Evolutionary conservation across 2,113 vertebrate species (phyloP).

Genomic region (Myxocyprinus asiaticus): DNA sequence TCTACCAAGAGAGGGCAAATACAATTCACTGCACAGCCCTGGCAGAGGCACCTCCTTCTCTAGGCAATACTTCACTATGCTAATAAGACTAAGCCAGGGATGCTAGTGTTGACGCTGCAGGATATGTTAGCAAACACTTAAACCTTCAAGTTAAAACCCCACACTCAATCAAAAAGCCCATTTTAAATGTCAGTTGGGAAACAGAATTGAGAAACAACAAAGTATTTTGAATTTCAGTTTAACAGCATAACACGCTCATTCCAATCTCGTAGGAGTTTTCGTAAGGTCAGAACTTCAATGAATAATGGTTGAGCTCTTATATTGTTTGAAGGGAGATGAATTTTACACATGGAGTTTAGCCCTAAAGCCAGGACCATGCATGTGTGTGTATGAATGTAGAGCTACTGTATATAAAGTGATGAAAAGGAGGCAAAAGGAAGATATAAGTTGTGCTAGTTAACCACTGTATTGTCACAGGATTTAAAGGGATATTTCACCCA

Average conservation of each 20-base stretch:
- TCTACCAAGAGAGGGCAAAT: conserved; percentile 37
- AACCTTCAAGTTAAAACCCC: conserved; percentile 61
- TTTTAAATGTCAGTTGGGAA: conserved; percentile 61
- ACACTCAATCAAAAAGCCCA: conserved; percentile 58
- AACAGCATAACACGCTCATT: conserved; percentile 20
- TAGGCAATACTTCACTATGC: conserved; percentile 69
- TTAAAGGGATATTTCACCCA: no score
- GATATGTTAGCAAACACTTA: conserved; percentile 65
- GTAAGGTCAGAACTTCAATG: conserved; percentile 37
- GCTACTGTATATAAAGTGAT: not conserved
- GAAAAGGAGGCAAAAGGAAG: no score
- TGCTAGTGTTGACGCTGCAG: conserved; percentile 70
- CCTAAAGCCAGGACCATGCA: conserved; percentile 3
- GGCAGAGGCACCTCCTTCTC: conserved; percentile 59
- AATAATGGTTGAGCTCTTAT: conserved; percentile 32
- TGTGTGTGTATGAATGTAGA: not conserved
- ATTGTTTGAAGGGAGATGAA: conserved; percentile 19
- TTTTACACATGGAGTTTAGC: not conserved
- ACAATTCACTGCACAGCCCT: conserved; percentile 44
- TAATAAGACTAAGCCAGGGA: conserved; percentile 68
- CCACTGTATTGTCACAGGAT: no score
- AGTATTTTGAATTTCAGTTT: conserved; percentile 49
- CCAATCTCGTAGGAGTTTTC: conserved; percentile 27
- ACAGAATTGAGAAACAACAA: conserved; percentile 50
- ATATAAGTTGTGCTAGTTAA: no score